Conservation (phyloP, 2,888 invertebrate genomes). For the Ophion costatus region DNA sequence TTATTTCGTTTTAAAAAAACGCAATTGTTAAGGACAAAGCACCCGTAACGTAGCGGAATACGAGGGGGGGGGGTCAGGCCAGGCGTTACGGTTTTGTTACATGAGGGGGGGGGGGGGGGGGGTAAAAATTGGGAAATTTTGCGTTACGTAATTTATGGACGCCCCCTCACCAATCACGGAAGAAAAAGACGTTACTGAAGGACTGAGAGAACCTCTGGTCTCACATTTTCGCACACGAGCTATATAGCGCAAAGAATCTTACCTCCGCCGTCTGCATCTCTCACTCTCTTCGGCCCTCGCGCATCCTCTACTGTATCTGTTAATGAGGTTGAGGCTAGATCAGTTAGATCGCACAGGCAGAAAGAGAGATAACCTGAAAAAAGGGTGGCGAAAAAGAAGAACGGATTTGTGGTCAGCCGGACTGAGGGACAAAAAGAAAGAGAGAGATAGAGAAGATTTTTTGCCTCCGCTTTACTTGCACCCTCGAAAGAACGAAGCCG, state of each 20-base stretch:
- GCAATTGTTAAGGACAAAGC: too few relatives aligned
- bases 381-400: constrained; percentile 10
- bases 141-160: too few relatives aligned
- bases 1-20: too few relatives aligned
- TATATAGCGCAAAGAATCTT: background rate
- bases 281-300: background rate
- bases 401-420: constrained; percentile 1
- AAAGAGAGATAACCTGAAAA: constrained; percentile 37
- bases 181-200: constrained; percentile 8
- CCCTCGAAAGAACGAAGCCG: constrained; percentile 32
- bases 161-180: constrained; percentile 31
- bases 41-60: too few relatives aligned
- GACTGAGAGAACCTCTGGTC: constrained; percentile 33
- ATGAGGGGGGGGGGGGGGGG: too few relatives aligned
- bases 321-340: constrained; percentile 75
- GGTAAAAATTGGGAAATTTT: too few relatives aligned
- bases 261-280: background rate
- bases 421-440: constrained; percentile 25
- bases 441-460: constrained; percentile 23
- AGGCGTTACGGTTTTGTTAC: too few relatives aligned
- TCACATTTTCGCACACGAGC: constrained; percentile 43
- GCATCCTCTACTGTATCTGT: constrained; percentile 68
- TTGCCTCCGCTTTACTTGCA: constrained; percentile 30
- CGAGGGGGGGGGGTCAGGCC: too few relatives aligned
- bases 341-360: constrained; percentile 70